Base-by-base conservation (phyloP, 2,113 vertebrate species). In the Jaculus jaculus region DNA sequence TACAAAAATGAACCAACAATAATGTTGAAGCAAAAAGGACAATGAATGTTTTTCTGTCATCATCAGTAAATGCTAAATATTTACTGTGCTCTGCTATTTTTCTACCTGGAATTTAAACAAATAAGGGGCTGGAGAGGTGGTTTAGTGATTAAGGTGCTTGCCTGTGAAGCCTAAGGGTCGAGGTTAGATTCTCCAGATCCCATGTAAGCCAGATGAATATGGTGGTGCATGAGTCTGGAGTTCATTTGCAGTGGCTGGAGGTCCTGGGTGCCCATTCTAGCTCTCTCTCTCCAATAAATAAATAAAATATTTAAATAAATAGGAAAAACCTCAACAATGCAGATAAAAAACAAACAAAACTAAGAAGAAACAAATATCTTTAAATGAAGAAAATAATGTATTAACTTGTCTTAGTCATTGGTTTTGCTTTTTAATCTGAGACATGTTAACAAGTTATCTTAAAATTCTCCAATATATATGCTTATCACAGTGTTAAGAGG, bases 381-480 rank as follows among this genome's bases (percentile, higher is more conserved):
- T 85, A 78, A 75, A 86, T 32, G 15, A 90, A 83, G 8, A 90
- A 90, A 74, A 80, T 78, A 78, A 72, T 73, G 7, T 73, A 26
- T 68, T 94, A 73, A 60, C 16, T 85, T 89, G 39, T 79, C 86
- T 84, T 88, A 80, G 79, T 16, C n/a, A 81, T 74, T 74, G 51
- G 3, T 87, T 92, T 94, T 93, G 21, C 51, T 68, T 16, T 74
- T 79, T 93, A 37, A 79, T 68, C 24, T 86, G 77, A 92, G 37
- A 82, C 72, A 83, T 68, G 21, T 68, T 92, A 90, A 86, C 15
- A 39, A 30, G 83, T 86, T 90, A 81, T 42, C 7, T 54, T 82
- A 96, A 68, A 37, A 61, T 79, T 37, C 58, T 73, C 34, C 20
- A 28, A 9, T 54, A 10, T 90, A 34, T 42, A 30, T 74, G 58